Base-by-base conservation (phyloP, 2,888 invertebrate genomes). In the Mantis religiosa region DNA sequence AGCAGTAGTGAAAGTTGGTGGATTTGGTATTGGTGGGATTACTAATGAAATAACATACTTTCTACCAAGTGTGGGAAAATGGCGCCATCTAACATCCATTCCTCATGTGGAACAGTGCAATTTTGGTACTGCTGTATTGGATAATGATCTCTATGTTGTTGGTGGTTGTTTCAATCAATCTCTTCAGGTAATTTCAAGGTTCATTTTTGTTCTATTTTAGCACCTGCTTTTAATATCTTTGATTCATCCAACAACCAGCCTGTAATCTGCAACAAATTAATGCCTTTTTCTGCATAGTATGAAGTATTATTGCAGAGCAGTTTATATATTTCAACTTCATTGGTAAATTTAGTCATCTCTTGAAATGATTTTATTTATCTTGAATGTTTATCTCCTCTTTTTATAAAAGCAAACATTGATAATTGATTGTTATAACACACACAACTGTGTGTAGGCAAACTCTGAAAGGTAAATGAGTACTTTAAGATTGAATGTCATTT, bases 41-140 rank as follows among this genome's bases (percentile, higher is more conserved):
- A 95, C 96, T 30, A 96, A 96, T 92, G 95, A 95, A 92, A 95
- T 96, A 34, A 95, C 95, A 83, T 96, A 95, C 92, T 95, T 95
- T 91, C 93, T 96, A 89, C 94, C 95, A 0, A 94, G 94, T 85
- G 91, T 92, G 3, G 94, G 95, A 14, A 94, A 95, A 91, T 96
- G 96, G 96, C 94, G 95, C 91, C 94, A 95, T 91, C 92, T 96
- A 47, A 96, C 96, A 4, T 94, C 94, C 83, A 96, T 96, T 91
- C 96, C 96, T 0, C 96, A 96, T 91, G 95, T 96, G 9, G 96
- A 96, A 91, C 96, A 96, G 92, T 96, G 96, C 92, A 96, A 96
- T 92, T 96, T 96, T 92, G 96, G 96, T 2, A 95, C 95, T 12
- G 95, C 95, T 12, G 96, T 96, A 0, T 93, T 96, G 15, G 94